A percentile compares a stretch with the other conserved stretches of the same genome.
phyloP scores from a whole-genome alignment of 2,113 vertebrate species.

The Danionella cerebrum region DNA sequence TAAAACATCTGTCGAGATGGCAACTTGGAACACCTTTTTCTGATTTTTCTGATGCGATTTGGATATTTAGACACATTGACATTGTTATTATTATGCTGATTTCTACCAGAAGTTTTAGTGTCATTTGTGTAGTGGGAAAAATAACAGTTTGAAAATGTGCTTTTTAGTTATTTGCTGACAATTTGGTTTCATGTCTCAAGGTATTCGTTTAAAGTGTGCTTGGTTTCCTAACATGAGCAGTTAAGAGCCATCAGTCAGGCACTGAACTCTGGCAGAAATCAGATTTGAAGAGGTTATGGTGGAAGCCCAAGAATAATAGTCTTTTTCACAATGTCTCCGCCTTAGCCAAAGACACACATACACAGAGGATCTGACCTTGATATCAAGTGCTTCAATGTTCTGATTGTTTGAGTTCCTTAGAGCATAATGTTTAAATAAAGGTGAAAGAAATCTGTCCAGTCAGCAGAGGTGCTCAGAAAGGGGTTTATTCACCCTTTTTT shows the following conservation, averaged over 20 bases:
- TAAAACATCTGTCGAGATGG: not conserved
- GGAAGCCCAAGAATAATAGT: constrained; percentile 7
- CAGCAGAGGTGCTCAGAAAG: constrained; percentile 19
- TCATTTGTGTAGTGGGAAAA: not conserved
- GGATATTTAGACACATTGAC: not conserved
- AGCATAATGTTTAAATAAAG: not conserved
- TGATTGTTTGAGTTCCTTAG: not conserved
- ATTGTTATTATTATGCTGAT: not conserved
- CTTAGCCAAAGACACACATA: not conserved
- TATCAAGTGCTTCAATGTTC: not conserved
- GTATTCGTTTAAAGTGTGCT: not conserved
- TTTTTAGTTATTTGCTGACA: too few relatives aligned
- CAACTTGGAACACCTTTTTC: not conserved
- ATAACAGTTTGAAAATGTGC: too few relatives aligned
- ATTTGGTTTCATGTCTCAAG: not conserved
- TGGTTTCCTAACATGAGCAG: not conserved
- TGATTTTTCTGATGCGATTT: not conserved
- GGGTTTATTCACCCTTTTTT: too few relatives aligned
- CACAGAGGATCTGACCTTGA: not conserved
- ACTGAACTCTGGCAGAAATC: not conserved
- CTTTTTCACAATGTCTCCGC: constrained; percentile 6
- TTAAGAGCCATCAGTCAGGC: not conserved
- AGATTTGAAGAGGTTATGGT: constrained; percentile 13
- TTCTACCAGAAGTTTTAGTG: not conserved
- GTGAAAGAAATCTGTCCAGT: constrained; percentile 20